A percentile compares a stretch with the other conserved stretches of the same genome.
phyloP scores from a whole-genome alignment of 2,888 invertebrate species.

The Eristalis arbustorum region DNA sequence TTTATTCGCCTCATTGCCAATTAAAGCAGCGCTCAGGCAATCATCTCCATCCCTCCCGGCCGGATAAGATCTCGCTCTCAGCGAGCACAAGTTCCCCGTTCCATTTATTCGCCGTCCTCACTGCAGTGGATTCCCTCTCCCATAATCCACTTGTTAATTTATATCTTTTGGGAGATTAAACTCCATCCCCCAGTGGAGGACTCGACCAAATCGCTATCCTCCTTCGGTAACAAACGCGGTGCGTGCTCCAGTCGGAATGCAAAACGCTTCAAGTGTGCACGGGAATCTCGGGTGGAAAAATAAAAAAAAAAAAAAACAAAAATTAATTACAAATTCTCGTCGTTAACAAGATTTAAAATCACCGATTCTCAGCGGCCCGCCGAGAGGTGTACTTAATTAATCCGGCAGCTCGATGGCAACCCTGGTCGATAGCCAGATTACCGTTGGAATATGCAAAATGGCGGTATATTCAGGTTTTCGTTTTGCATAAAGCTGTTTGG shows the following conservation, averaged over 20 bases:
- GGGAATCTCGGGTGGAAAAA: conserved; percentile 7
- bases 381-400: conserved; percentile 62
- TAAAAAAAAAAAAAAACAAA: conserved; percentile 5
- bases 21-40: conserved; percentile 41
- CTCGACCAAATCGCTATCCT: background rate
- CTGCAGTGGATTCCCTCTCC: conserved; percentile 22
- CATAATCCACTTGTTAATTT: conserved; percentile 66
- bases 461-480: conserved; percentile 47
- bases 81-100: conserved; percentile 33
- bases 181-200: background rate
- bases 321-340: conserved; percentile 69
- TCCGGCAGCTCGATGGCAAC: conserved; percentile 12
- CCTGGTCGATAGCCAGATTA: conserved; percentile 22
- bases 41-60: background rate
- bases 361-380: conserved; percentile 55
- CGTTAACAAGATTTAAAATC: conserved; percentile 70
- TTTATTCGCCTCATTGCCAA: conserved; percentile 59
- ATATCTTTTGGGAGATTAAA: conserved; percentile 60
- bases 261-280: conserved; percentile 39
- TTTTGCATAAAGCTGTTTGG: conserved; percentile 63
- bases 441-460: conserved; percentile 61
- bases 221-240: background rate
- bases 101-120: conserved; percentile 23
- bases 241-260: conserved; percentile 62
- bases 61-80: conserved; percentile 40